Base-by-base conservation (phyloP, 2,888 invertebrate species). In the Drosophila emarginata region DNA sequence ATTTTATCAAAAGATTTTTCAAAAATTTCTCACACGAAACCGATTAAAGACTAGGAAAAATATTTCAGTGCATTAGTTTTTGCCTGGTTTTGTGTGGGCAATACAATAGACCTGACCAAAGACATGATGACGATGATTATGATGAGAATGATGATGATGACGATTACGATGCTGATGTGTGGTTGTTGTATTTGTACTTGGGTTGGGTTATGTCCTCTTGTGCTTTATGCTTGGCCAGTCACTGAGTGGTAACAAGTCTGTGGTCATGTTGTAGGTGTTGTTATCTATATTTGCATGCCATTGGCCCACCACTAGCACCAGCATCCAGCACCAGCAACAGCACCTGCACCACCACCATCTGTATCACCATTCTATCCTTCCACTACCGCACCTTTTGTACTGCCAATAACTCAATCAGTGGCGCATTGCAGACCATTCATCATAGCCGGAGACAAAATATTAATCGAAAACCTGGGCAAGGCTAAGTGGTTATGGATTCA, bases 391-490 rank as follows among this genome's bases (percentile, higher is more conserved):
- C 37, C 21, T 6, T 14, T 11, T 9, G 56, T 26, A 21, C 63
- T 74, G 72, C 82, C 78, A 81, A 81, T 81, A 81, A 84, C 81
- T 81, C 81, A 81, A 81, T 81, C 84, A 84, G 70, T 78, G 73
- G 74, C 79, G 81, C 81, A 84, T 76, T 84, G 80, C 80, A 81
- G 18, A 74, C 78, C 80, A 80, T 80, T 72, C 80, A 81, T 81
- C 80, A 84, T 81, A 70, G 67, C 67, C 72, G 45, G 45, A 65
- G 67, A 67, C 61, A 74, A 56, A 66, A 63, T 40, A 65, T 72
- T 71, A 71, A 71, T 71, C 71, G 72, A 61, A 72, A 83, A 80
- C 77, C 75, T 78, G 78, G 77, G 68, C 63, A 62, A 61, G 71
- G 70, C 64, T 70, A 71, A 71, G 64, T 70, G 39, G 63, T 65